These are phyloP conservation scores for Hirudo medicinalis DNA, from an alignment of 1,140 invertebrate genomes.

Conservation along the genomic window DNA sequence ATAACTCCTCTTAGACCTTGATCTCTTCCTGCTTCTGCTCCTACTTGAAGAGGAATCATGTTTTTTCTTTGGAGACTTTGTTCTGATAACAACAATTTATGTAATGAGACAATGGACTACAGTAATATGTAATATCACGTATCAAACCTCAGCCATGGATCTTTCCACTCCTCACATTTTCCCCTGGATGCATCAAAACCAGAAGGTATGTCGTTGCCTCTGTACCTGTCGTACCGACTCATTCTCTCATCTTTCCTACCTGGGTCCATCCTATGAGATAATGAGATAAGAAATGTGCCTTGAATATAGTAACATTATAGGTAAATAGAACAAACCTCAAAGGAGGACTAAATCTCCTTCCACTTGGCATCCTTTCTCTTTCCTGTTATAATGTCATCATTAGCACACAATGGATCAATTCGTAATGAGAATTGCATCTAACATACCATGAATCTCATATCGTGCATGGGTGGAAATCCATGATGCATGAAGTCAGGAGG, in stretches of 20 bases:
- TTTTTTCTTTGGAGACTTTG: constrained; percentile 15
- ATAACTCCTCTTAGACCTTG: constrained; percentile 16
- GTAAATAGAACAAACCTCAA: constrained; percentile 3
- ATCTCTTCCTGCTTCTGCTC: constrained; percentile 9
- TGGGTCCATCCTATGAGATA: background rate
- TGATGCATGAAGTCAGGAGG: constrained; percentile 11
- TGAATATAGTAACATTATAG: background rate
- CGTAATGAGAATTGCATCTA: background rate
- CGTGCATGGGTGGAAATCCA: constrained; percentile 1
- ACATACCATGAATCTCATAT: constrained; percentile 2
- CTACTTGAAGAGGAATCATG: constrained; percentile 16
- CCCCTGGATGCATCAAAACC: background rate
- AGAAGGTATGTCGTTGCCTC: background rate
- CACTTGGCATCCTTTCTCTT: background rate
- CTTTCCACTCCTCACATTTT: constrained; percentile 17
- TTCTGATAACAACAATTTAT: constrained; percentile 1
- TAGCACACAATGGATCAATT: background rate
- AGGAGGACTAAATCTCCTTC: constrained; percentile 14
- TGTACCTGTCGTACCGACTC: background rate
- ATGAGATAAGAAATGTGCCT: background rate
- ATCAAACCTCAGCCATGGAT: constrained; percentile 14
- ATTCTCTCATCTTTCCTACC: background rate
- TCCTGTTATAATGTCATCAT: background rate
- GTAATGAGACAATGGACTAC: background rate
- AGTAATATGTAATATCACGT: background rate